Evolutionary conservation across 2,113 vertebrate genomes (phyloP), one percentile per base, ranked within the genome.

Genomic region (Typhlomys cinereus): DNA sequence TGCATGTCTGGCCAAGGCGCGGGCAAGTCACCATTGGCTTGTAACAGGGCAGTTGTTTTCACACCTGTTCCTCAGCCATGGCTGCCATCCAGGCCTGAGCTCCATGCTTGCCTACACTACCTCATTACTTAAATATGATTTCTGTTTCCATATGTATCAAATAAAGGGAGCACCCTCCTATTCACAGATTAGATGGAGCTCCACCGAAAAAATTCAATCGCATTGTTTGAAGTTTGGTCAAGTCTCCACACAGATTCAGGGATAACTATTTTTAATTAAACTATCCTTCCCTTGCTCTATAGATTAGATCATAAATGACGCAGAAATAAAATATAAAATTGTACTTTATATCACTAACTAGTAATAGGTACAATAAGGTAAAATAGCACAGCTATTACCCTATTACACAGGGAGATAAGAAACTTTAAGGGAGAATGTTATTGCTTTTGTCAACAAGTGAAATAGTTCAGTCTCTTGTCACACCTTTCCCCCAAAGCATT

Each of bases 381-480:
- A 57, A 64, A 27, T 13, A 88, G 17, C 5, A 18, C n/a, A 83
- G 6, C 3, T 59, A 85, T 62, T 88, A n/a, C n/a, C n/a, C n/a
- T n/a, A n/a, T n/a, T n/a, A n/a, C n/a, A n/a, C n/a, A n/a, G 48
- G 34, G 34, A 71, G 44, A 90, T 5, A 39, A 39, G 57, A 52
- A 67, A 8, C 73, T 64, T 94, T 78, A n/a, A 44, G 36, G 39
- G 59, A 25, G 59, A 81, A 73, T 85, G 89, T 52, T 85, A 23
- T 59, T n/a, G n/a, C 46, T 69, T 70, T 21, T 93, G 31, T 90
- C 83, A 94, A 29, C 5, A 90, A 91, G 17, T 64, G 20, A 91
- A 87, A 87, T 54, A 29, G 25, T 52, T 25, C 5, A 70, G 25
- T 79, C 69, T 93, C 54, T 23, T 69, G 20, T 70, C 52, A 61